Conservation (phyloP, 2,797 vertebrate species). For the Acanthiza pusilla region DNA sequence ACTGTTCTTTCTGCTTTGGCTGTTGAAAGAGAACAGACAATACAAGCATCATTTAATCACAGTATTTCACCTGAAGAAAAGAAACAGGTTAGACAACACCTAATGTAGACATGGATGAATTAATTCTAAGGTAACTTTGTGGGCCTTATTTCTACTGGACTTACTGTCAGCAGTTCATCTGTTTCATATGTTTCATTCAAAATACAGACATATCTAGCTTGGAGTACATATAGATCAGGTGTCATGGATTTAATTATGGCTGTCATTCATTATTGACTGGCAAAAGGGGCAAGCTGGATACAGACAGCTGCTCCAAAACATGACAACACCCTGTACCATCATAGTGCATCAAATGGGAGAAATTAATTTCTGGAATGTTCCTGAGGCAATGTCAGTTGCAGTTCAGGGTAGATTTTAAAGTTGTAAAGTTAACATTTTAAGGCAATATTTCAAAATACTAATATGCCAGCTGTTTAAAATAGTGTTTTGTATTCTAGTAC, state of each 20-base stretch:
- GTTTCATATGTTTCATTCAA: not conserved
- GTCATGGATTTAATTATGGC: not conserved
- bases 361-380: not conserved
- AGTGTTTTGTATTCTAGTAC: not conserved
- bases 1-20: conserved; percentile 61
- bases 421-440: not conserved
- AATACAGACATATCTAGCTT: not conserved
- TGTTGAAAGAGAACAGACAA: conserved; percentile 73
- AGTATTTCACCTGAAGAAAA: not conserved
- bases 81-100: conserved; percentile 55
- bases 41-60: not conserved
- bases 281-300: not conserved
- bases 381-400: not conserved
- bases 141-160: not conserved
- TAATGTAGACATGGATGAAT: not conserved
- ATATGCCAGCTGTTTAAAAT: not conserved
- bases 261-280: not conserved
- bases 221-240: not conserved
- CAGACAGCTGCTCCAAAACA: not conserved
- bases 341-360: not conserved
- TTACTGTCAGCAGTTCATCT: not conserved
- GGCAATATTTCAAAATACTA: not conserved
- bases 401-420: not conserved
- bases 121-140: not conserved
- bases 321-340: not conserved